phyloP scores from a whole-genome alignment of 1,140 invertebrate species.

The Ceratosolen solmsi region DNA sequence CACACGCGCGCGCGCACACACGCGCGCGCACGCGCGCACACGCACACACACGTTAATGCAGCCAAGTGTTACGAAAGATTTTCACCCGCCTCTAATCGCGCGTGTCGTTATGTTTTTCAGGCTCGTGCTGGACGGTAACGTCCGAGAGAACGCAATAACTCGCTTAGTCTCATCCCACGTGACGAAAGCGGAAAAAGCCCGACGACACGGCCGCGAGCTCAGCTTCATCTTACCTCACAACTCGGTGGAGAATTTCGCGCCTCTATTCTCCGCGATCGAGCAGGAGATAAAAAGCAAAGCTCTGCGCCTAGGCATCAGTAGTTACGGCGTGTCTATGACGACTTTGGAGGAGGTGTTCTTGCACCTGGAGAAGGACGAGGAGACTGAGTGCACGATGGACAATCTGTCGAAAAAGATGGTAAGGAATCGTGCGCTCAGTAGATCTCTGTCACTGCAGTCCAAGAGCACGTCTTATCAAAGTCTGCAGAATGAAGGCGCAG shows the following conservation, averaged over 20 bases:
- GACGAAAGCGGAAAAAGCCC: conserved; percentile 80
- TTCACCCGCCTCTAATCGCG: too few species aligned
- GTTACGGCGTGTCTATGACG: conserved; percentile 94
- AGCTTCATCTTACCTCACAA: conserved; percentile 85
- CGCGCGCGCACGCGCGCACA: too few species aligned
- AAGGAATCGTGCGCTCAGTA: conserved; percentile 79
- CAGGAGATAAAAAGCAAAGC: conserved; percentile 79
- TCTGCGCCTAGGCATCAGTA: conserved; percentile 82
- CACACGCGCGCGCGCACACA: too few species aligned
- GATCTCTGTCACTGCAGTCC: conserved; percentile 81
- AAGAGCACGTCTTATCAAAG: conserved; percentile 83
- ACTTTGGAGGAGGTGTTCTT: conserved; percentile 91
- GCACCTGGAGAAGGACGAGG: conserved; percentile 82
- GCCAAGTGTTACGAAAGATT: too few species aligned
- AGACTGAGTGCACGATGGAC: conserved; percentile 78
- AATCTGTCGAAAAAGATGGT: conserved; percentile 83
- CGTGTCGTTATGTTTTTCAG: too few species aligned
- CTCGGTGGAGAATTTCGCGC: conserved; percentile 82
- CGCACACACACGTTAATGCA: too few species aligned
- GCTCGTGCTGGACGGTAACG: conserved; percentile 74
- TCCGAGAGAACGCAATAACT: conserved; percentile 76
- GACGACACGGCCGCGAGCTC: conserved; percentile 82
- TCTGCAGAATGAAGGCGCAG: conserved; percentile 78
- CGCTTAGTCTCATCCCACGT: conserved; percentile 80
- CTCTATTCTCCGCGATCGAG: conserved; percentile 83